phyloP scores from a whole-genome alignment of 2,113 vertebrate species.

The Ivindomyrus marchei region DNA sequence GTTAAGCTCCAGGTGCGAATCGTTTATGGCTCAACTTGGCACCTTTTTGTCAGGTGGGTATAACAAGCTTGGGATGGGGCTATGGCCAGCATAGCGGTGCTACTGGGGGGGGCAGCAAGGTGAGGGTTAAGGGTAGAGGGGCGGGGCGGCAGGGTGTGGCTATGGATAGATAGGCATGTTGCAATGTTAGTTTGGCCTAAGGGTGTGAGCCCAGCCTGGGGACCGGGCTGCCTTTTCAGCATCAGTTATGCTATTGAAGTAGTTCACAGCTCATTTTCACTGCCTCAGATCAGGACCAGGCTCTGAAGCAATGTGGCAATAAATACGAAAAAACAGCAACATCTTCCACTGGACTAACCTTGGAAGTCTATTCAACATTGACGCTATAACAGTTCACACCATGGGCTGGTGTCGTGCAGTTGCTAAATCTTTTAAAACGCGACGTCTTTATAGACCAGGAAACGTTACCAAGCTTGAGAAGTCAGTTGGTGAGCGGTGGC shows the following conservation, averaged over 20 bases:
- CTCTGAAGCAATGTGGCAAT: neutral
- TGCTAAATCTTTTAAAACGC: neutral
- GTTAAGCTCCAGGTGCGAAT: conserved; percentile 67
- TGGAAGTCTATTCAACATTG: neutral
- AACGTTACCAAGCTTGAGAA: neutral
- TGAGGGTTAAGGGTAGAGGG: too few species aligned
- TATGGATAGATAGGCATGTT: neutral
- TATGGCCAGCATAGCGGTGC: neutral
- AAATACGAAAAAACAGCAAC: neutral
- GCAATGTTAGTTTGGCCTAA: conserved; percentile 22
- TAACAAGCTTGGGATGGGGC: conserved; percentile 41
- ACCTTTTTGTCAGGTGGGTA: conserved; percentile 49
- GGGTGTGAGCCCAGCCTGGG: conserved; percentile 28
- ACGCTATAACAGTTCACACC: neutral
- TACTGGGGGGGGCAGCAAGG: too few species aligned
- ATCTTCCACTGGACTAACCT: neutral
- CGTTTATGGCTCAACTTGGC: conserved; percentile 52
- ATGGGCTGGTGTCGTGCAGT: neutral
- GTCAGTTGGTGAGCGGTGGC: neutral
- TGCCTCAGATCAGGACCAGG: neutral
- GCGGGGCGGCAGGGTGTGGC: neutral
- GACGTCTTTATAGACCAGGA: neutral
- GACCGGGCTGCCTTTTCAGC: neutral
- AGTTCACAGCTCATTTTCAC: neutral
- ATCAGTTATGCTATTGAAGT: neutral